A percentile compares a stretch with the other conserved stretches of the same genome.
Evolutionary conservation across 2,888 invertebrate species (phyloP).

Genomic region (Caenorhabditis panamensis): DNA sequence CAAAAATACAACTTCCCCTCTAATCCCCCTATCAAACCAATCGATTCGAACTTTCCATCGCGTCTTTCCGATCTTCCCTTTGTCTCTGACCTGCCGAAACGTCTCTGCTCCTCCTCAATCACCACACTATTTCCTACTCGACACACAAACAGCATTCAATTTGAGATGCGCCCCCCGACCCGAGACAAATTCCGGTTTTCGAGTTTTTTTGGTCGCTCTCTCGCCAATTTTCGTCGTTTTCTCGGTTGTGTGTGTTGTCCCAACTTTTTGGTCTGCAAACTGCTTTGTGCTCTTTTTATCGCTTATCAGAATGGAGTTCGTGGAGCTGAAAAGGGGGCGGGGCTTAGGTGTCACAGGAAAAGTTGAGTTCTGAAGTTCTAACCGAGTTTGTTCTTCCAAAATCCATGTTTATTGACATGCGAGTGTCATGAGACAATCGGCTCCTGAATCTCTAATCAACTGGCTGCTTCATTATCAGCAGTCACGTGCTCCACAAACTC

Average conservation of each 20-base stretch:
- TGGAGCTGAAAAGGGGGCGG: no score
- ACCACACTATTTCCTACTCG: conserved; percentile 44
- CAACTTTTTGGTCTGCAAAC: conserved; percentile 18
- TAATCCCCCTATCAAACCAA: neutral
- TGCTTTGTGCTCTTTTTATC: conserved; percentile 4
- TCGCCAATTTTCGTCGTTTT: conserved; percentile 32
- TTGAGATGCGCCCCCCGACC: conserved; percentile 49
- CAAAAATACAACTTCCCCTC: neutral
- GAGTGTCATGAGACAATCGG: no score
- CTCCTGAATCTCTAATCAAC: no score
- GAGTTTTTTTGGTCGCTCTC: conserved; percentile 42
- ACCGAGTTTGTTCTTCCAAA: no score
- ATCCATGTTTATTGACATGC: no score
- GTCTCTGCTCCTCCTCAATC: conserved; percentile 37
- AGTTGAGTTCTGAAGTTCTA: no score
- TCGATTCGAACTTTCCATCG: conserved; percentile 5
- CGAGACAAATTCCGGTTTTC: conserved; percentile 51
- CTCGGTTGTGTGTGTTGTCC: conserved; percentile 21
- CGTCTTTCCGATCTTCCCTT: neutral
- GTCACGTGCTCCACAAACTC: no score
- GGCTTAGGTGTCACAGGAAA: no score
- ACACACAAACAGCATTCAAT: conserved; percentile 54
- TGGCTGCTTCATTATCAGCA: no score
- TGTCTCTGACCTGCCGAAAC: conserved; percentile 20
- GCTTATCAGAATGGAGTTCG: no score